phyloP scores from a whole-genome alignment of 2,113 vertebrate genomes.

The Halcyon senegalensis region DNA sequence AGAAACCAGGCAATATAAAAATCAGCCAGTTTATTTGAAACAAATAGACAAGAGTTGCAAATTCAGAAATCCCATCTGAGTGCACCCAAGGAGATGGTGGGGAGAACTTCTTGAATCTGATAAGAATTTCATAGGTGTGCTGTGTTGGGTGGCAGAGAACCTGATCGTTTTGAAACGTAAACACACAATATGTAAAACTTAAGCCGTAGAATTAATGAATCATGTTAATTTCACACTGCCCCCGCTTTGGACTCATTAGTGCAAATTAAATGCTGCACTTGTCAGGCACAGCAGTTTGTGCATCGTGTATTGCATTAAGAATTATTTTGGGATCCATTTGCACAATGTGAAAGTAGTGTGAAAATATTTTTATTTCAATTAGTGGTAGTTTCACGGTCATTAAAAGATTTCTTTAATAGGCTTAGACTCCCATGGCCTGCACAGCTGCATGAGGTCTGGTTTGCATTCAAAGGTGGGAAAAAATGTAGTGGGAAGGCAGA shows the following conservation, averaged over 20 bases:
- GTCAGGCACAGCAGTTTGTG: slow-evolving; percentile 69
- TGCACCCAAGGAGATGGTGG: neutral
- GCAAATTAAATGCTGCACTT: slow-evolving; percentile 79
- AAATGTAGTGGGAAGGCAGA: slow-evolving; percentile 17
- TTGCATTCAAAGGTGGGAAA: slow-evolving; percentile 63
- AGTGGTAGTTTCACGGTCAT: slow-evolving; percentile 68
- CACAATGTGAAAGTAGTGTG: slow-evolving; percentile 61
- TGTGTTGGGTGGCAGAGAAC: neutral
- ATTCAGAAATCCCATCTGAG: neutral
- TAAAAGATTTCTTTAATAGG: slow-evolving; percentile 72
- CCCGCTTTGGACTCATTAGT: slow-evolving; percentile 75
- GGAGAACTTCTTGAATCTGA: neutral
- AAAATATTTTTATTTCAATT: slow-evolving; percentile 78
- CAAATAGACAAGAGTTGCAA: neutral
- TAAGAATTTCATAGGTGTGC: neutral
- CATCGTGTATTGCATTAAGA: slow-evolving; percentile 47
- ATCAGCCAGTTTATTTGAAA: neutral
- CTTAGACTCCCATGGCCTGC: slow-evolving; percentile 57
- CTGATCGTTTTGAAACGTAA: slow-evolving; percentile 53
- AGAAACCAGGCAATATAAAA: neutral
- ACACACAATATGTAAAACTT: slow-evolving; percentile 34
- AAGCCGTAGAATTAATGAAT: slow-evolving; percentile 68
- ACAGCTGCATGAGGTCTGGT: slow-evolving; percentile 55
- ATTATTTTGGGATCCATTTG: slow-evolving; percentile 60
- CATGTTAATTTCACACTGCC: slow-evolving; percentile 78